Conservation (phyloP, 1,140 invertebrate species). For the Hycleus cichorii region DNA sequence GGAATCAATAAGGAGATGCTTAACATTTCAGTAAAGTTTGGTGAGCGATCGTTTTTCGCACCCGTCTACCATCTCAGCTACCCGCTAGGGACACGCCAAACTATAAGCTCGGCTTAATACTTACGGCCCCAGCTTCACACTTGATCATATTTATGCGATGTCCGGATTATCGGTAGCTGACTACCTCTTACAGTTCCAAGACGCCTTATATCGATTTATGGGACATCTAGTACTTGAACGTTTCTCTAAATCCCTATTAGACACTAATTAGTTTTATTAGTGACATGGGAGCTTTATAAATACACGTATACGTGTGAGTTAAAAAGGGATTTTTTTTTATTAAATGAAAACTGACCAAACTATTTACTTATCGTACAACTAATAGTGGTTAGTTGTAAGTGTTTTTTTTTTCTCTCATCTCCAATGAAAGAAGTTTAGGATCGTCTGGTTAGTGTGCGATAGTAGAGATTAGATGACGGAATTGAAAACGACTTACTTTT, state of each 20-base stretch:
- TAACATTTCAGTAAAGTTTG: conserved; percentile 17
- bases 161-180: conserved; percentile 41
- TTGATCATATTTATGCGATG: conserved; percentile 47
- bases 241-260: conserved; percentile 37
- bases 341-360: no score
- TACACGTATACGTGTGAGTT: conserved; percentile 2
- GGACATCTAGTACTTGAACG: conserved; percentile 34
- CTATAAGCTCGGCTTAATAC: conserved; percentile 39
- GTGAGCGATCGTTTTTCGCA: conserved; percentile 30
- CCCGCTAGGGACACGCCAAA: conserved; percentile 33
- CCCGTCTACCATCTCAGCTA: conserved; percentile 36
- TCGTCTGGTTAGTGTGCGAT: background rate
- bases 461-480: background rate
- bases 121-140: conserved; percentile 39
- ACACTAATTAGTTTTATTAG: conserved; percentile 30
- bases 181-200: conserved; percentile 38
- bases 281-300: conserved; percentile 3
- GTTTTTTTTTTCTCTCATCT: background rate
- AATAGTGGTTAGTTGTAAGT: background rate
- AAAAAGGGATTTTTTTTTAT: background rate
- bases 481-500: background rate
- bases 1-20: conserved; percentile 20
- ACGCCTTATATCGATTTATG: conserved; percentile 41
- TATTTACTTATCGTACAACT: background rate
- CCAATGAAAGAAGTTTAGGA: no score